Evolutionary conservation across 2,113 vertebrate genomes (phyloP).

Genomic region (Myotis davidii): DNA sequence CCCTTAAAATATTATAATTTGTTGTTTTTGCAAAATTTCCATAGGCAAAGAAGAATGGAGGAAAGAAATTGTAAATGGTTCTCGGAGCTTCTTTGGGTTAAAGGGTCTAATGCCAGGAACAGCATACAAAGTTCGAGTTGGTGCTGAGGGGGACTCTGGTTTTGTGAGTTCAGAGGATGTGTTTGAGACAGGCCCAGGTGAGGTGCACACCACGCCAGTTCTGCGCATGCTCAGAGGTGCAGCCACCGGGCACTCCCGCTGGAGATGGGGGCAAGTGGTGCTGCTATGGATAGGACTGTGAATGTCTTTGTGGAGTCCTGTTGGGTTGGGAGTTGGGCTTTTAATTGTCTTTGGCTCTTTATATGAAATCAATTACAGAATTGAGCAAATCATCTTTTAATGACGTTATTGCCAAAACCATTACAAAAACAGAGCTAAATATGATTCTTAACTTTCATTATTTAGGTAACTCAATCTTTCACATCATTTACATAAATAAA

Average conservation of each 20-base stretch:
- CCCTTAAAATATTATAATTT: conserved; percentile 83
- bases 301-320: neutral
- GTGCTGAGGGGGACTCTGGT: conserved; percentile 91
- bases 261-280: neutral
- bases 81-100: conserved; percentile 93
- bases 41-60: conserved; percentile 95
- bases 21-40: conserved; percentile 89
- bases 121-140: conserved; percentile 95
- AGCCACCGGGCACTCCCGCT: neutral
- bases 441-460: neutral
- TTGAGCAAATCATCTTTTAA: neutral
- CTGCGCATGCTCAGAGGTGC: conserved; percentile 61
- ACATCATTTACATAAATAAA: neutral
- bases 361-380: conserved; percentile 37
- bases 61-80: conserved; percentile 95
- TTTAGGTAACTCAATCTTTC: conserved; percentile 24
- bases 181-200: conserved; percentile 96
- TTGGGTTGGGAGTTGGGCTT: conserved; percentile 20
- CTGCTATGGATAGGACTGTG: neutral
- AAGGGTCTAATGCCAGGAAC: conserved; percentile 95
- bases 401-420: neutral
- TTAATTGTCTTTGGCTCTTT: conserved; percentile 28
- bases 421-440: conserved; percentile 6
- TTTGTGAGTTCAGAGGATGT: conserved; percentile 92
- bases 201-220: conserved; percentile 82